Evolutionary conservation across 2,888 invertebrate species (phyloP).

Genomic region (Lagria hirta): DNA sequence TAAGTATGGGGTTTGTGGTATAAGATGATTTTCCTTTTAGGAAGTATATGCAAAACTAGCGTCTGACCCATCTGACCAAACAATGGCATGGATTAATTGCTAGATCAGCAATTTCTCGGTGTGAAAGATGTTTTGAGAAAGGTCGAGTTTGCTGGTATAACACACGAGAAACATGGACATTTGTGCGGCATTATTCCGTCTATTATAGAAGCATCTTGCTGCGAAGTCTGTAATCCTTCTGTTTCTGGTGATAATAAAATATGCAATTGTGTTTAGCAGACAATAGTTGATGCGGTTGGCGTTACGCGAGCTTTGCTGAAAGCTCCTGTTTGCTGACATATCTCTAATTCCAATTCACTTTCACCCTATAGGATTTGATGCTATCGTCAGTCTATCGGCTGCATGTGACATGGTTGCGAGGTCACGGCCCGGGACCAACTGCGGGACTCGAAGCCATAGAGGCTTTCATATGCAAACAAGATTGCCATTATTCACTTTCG

Average conservation of each 20-base stretch:
- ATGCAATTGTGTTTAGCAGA: conserved; percentile 46
- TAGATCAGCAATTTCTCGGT: conserved; percentile 30
- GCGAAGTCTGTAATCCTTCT: conserved; percentile 45
- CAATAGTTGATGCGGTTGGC: conserved; percentile 39
- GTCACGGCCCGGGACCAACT: conserved; percentile 31
- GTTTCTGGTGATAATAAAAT: conserved; percentile 45
- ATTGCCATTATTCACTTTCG: conserved; percentile 52
- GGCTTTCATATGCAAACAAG: conserved; percentile 54
- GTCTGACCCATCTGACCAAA: conserved; percentile 27
- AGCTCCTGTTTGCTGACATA: conserved; percentile 29
- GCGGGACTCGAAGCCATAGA: conserved; percentile 38
- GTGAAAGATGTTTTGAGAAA: conserved; percentile 26
- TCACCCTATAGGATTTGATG: conserved; percentile 38
- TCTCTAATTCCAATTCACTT: conserved; percentile 40
- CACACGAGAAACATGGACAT: conserved; percentile 42
- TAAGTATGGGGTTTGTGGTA: no score
- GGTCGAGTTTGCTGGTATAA: conserved; percentile 20
- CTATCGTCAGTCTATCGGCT: conserved; percentile 39
- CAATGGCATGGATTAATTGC: conserved; percentile 34
- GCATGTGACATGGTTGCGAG: conserved; percentile 41
- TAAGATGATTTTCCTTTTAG: no score
- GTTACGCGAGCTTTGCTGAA: conserved; percentile 19
- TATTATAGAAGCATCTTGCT: conserved; percentile 42
- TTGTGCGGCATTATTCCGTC: conserved; percentile 45
- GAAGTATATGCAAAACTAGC: conserved; percentile 25